Percentiles rank a stretch among this genome's conserved stretches.
These are phyloP conservation scores for Aegithalos caudatus DNA, from an alignment of 2,113 vertebrate species.

Conservation along the genomic window DNA sequence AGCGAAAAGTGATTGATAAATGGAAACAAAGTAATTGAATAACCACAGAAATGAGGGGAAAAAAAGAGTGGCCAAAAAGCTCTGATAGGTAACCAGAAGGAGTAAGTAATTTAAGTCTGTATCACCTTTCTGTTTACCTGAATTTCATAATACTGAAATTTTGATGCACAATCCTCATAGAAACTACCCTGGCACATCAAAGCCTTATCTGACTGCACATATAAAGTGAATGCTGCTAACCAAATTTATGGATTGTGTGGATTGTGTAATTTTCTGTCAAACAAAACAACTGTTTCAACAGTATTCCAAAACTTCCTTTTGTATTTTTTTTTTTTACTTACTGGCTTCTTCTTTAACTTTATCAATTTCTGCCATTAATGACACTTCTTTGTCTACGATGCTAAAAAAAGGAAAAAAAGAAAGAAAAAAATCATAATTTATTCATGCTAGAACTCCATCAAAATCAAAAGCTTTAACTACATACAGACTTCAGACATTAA, in stretches of 20 bases:
- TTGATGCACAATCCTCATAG: background rate
- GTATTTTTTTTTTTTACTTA: conserved; percentile 67
- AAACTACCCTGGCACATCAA: background rate
- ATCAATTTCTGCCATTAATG: conserved; percentile 81
- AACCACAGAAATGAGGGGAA: background rate
- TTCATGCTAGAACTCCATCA: background rate
- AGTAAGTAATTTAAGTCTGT: background rate
- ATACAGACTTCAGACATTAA: background rate
- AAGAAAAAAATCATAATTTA: background rate
- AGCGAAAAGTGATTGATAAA: background rate
- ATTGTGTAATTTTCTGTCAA: background rate
- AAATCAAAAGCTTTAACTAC: background rate
- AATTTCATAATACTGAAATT: background rate
- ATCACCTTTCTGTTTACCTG: background rate
- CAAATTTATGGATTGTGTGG: background rate
- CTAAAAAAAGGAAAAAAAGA: conserved; percentile 54
- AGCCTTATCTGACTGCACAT: background rate
- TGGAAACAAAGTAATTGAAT: background rate
- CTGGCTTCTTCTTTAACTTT: conserved; percentile 85
- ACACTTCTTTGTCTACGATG: conserved; percentile 82
- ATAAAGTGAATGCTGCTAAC: background rate
- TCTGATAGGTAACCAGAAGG: background rate
- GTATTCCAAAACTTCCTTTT: background rate
- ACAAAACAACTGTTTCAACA: background rate
- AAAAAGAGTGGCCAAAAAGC: background rate